Evolutionary conservation across 2,888 invertebrate species (phyloP).

Genomic region (Polydesmus complanatus): DNA sequence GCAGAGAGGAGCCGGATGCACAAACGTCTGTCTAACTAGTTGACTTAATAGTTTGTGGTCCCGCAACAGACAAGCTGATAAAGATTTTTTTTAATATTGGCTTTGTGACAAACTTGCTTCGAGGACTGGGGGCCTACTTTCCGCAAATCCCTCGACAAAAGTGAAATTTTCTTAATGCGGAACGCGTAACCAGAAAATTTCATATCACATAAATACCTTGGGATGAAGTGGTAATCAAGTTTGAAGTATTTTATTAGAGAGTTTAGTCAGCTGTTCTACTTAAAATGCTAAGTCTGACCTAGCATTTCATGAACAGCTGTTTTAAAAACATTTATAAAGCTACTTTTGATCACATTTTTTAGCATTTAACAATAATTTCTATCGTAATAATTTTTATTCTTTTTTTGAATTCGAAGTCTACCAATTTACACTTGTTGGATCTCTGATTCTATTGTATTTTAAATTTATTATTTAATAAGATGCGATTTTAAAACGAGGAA

Average conservation of each 20-base stretch:
- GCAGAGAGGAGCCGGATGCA: background rate
- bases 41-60: slow-evolving; percentile 6
- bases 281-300: background rate
- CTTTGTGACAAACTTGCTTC: background rate
- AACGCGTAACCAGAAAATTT: too few species aligned
- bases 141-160: too few species aligned
- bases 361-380: too few species aligned
- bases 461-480: background rate
- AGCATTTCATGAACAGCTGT: background rate
- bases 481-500: background rate
- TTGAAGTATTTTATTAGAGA: background rate
- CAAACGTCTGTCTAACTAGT: background rate
- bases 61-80: background rate
- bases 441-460: background rate
- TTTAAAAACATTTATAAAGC: background rate
- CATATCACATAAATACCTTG: too few species aligned
- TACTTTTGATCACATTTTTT: background rate
- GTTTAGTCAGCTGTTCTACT: background rate
- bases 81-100: background rate
- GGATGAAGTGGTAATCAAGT: too few species aligned
- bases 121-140: too few species aligned
- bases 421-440: too few species aligned
- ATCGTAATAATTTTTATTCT: too few species aligned
- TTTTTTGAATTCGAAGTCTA: too few species aligned
- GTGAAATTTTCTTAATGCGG: too few species aligned